phyloP scores from a whole-genome alignment of 2,113 vertebrate species.

The Corythornis madagascariensis region DNA sequence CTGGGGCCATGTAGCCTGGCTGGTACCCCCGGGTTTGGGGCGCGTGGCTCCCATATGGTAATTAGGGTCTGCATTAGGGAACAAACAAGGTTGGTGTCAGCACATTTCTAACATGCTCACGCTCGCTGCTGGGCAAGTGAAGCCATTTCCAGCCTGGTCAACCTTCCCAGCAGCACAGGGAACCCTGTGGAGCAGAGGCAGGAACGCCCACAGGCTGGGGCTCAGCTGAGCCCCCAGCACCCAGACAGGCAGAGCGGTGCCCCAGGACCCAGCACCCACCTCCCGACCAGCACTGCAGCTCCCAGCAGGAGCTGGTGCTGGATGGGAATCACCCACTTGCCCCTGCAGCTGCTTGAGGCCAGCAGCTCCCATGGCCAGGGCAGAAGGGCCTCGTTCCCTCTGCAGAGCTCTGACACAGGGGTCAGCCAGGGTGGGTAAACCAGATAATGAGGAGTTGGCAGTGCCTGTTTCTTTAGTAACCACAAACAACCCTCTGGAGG shows the following conservation, averaged over 20 bases:
- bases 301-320: background rate
- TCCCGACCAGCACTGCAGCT: accelerated
- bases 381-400: background rate
- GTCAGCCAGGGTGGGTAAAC: background rate
- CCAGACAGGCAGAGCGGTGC: background rate
- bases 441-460: background rate
- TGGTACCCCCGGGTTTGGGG: too few relatives aligned
- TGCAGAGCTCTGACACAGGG: background rate
- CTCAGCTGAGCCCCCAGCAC: background rate
- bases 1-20: too few relatives aligned
- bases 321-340: accelerated
- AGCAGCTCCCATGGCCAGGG: background rate
- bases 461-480: background rate
- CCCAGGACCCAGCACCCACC: background rate
- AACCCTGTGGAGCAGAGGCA: background rate
- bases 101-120: background rate
- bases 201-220: background rate
- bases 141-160: background rate
- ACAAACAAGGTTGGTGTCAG: background rate
- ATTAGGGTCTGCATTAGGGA: too few relatives aligned
- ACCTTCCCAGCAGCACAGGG: background rate
- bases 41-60: too few relatives aligned
- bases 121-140: background rate
- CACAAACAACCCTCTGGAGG: background rate
- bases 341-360: background rate